Base-by-base conservation (phyloP, 2,113 vertebrate species). In the Chauna torquata region DNA sequence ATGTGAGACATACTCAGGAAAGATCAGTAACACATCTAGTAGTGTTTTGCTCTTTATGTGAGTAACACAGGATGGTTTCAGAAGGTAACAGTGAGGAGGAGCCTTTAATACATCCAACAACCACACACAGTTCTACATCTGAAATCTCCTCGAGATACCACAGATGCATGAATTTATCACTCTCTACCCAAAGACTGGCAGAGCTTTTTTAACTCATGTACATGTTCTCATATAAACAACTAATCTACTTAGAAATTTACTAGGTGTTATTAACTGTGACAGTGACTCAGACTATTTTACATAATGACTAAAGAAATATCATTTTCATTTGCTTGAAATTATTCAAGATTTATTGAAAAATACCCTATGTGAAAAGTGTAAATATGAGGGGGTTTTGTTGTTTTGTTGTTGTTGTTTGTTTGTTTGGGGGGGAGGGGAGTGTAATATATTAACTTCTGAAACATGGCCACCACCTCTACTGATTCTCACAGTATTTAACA, bases 321-420 rank as follows among this genome's bases (percentile, higher is more conserved):
- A 22, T 34, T 80, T 80, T 57, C 5, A 36, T 74, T 72, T 8
- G 38, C 10, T 72, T 69, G 14, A 69, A 80, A 38, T 70, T n/a
- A n/a, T n/a, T n/a, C n/a, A n/a, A n/a, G n/a, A 50, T 65, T 82
- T 77, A 14, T 38, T 64, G 38, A 20, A 83, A 83, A 47, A 12
- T 58, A 42, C 16, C 8, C 2, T 38, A 14, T 7, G 6, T 54
- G 7, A n/a, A 66, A 81, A 74, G 2, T 9, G 16, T 47, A 12
- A 59, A 65, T 8, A 61, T 7, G 1, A 19, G 2, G 0, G n/a
- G 23, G 14, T 12, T 38, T 61, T 61, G 1, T 20, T 71, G 6
- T 9, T 95, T 82, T 68, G 18, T 58, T 1, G 0, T 0, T 18
- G 50, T 52, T 30, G 40, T 72, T 82, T 38, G 11, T 9, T 38